Evolutionary conservation across 2,888 invertebrate genomes (phyloP).

Genomic region (Conomelus anceps): DNA sequence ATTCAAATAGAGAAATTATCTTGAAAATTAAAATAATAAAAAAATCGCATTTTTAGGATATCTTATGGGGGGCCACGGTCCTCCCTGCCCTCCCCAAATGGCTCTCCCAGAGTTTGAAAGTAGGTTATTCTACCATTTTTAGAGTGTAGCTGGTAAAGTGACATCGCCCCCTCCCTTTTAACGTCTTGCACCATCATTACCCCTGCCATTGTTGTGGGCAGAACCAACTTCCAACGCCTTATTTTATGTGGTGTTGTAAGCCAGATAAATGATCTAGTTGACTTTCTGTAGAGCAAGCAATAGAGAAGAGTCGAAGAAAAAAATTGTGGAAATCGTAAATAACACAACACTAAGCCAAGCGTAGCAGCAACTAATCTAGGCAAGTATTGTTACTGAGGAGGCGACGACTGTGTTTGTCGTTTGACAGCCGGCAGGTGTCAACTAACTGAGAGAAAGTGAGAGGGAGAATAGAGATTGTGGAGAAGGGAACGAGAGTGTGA

Average conservation of each 20-base stretch:
- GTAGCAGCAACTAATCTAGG: background rate
- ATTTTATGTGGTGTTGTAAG: background rate
- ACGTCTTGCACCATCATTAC: background rate
- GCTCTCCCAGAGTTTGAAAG: no score
- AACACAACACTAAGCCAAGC: background rate
- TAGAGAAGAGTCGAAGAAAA: background rate
- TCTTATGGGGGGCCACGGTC: no score
- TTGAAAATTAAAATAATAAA: no score
- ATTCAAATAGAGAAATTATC: no score
- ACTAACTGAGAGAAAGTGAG: background rate
- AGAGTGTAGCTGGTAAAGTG: no score
- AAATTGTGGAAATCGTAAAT: background rate
- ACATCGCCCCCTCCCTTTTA: no score
- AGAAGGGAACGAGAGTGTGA: background rate
- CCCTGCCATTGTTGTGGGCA: background rate
- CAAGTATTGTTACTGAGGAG: background rate
- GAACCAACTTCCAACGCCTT: background rate
- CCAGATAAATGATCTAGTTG: background rate
- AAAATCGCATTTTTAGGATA: no score
- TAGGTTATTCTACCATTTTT: no score
- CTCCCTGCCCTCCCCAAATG: no score
- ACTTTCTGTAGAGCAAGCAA: background rate
- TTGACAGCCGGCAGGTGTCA: background rate
- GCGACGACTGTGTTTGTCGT: background rate
- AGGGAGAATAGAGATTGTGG: background rate